Evolutionary conservation across 2,113 vertebrate species (phyloP), one percentile per base, ranked within the genome.

Genomic region (Tenebrosternarchus preto): DNA sequence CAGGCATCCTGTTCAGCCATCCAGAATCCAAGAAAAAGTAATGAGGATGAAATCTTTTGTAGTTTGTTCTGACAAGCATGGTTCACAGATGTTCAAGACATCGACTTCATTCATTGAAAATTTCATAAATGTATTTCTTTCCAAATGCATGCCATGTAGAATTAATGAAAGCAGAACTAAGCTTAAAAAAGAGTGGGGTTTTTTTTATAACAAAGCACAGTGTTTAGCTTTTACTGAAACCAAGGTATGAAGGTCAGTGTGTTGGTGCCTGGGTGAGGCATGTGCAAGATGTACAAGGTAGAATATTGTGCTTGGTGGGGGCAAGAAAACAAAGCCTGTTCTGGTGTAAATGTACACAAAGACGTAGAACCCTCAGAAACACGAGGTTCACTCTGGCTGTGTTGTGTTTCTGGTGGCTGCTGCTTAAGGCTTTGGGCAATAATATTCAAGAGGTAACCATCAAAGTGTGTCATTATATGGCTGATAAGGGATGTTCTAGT

Each of bases 401-500:
- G 63, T 7, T 4, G 31, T 19, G 9, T 53, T 71, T 50, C 17
- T 33, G 24, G 43, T 0, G 17, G 55, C 73, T 11, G 16, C n/a
- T 20, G 29, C 31, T 39, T 66, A 64, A 80, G 27, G 27, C 78
- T 36, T 66, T 31, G 64, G 78, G 78, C 78, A 43, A 63, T 73
- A 63, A 57, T 63, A 63, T 64, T 73, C 20, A 61, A 66, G 27
- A 57, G 78, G 50, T 66, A 73, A 73, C 31, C 63, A 63, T 73
- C 63, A 73, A 80, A 80, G 27, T 66, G 16, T 80, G 70, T 73
- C 78, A 80, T 80, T 80, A 73, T 73, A 64, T 56, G 12, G 36
- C 27, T 80, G 59, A 80, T 73, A 80, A 80, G 69, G 46, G 60
- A 73, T 80, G 70, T 66, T 80, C 78, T 63, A 80, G 70, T 79